Evolutionary conservation across 2,797 vertebrate genomes (phyloP), one percentile per base, ranked within the genome.

Genomic region (Scyliorhinus canicula): DNA sequence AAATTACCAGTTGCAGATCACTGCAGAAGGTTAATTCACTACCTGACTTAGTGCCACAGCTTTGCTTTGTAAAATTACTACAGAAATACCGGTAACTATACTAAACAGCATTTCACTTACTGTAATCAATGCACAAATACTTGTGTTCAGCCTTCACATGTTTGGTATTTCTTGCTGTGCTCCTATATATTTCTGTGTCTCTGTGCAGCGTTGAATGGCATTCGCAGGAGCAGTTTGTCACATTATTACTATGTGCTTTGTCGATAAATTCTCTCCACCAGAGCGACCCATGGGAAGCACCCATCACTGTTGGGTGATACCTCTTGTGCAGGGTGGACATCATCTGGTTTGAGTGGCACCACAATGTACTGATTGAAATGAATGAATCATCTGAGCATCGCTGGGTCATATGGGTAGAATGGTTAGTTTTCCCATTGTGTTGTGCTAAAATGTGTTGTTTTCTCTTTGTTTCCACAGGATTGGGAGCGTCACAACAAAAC

Each of bases 401-500:
- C 55, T 95, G 74, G 52, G 7, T n/a, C 44, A 50, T 40, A 50
- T 95, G 74, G 47, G 47, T 82, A 52, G 69, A 3, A 28, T 69
- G 26, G 65, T 40, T 95, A 24, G 31, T 31, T 77, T 77, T 77
- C 31, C 93, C 26, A n/a, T 26, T 52, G 65, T 31, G 12, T 77
- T 35, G 31, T 95, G 93, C 16, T 95, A 77, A 95, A 71, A 65
- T 44, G 95, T 21, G 84, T 95, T 93, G 50, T 96, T 82, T 95
- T 74, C 19, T 96, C 35, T 96, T 96, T 96, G 95, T 96, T 84
- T 93, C 95, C 52, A 90, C 96, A 99, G 99, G 97, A 98, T 93
- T 99, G 99, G 99, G 97, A 99, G 96, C 96, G 97, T 95, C 99
- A 99, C 96, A 98, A 98, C 97, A 98, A 99, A 96, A 98, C 97